Evolutionary conservation across 2,888 invertebrate genomes (phyloP).

Genomic region (Malacosoma neustria): DNA sequence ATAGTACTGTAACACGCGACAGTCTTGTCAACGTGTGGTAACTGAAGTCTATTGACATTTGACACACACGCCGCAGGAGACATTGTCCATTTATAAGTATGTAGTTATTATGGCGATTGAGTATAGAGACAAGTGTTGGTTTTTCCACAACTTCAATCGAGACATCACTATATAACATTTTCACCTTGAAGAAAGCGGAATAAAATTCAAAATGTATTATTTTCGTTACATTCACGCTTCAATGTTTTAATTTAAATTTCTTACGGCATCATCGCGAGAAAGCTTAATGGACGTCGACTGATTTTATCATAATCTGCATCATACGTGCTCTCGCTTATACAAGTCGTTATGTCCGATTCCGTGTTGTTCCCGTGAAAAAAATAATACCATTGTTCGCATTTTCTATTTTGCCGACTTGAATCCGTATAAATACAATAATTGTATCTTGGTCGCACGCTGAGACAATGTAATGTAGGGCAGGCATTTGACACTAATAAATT

Average conservation of each 20-base stretch:
- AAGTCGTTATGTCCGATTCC: not conserved
- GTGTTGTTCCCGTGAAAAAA: not conserved
- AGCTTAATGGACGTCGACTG: not conserved
- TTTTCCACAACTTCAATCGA: too few relatives aligned
- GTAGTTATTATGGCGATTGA: too few relatives aligned
- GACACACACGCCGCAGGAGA: too few relatives aligned
- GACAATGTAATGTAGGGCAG: slow-evolving; percentile 69
- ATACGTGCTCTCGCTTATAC: not conserved
- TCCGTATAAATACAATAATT: slow-evolving; percentile 52
- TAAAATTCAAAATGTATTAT: not conserved
- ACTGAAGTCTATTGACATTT: too few relatives aligned
- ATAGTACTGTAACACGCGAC: too few relatives aligned
- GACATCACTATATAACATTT: too few relatives aligned
- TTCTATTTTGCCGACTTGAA: slow-evolving; percentile 55
- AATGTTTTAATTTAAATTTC: not conserved
- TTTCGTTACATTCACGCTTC: not conserved
- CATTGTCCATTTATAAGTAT: too few relatives aligned
- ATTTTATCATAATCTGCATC: not conserved
- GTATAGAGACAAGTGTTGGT: too few relatives aligned
- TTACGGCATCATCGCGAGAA: not conserved
- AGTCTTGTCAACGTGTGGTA: too few relatives aligned
- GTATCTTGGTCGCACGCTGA: slow-evolving; percentile 53
- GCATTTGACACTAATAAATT: slow-evolving; percentile 70
- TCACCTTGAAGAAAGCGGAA: not conserved
- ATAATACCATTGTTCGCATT: slow-evolving; percentile 47